Evolutionary conservation across 2,113 vertebrate genomes (phyloP).

Genomic region (Cyphomyrus discorhynchus): DNA sequence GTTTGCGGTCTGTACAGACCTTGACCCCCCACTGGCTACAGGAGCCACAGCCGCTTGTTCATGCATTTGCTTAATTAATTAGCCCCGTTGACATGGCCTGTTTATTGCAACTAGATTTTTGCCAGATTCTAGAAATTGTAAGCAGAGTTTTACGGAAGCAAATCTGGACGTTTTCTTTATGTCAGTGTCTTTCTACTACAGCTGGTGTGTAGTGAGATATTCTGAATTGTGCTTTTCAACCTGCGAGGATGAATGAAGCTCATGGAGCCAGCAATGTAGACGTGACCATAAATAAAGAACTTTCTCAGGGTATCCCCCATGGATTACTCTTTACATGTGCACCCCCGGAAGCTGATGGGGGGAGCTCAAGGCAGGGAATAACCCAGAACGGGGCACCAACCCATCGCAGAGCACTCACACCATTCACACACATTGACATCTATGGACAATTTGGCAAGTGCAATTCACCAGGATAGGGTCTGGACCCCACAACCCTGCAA

Average conservation of each 20-base stretch:
- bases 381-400: not conserved
- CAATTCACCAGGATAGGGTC: not conserved
- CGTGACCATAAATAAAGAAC: not conserved
- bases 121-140: not conserved
- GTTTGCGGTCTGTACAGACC: slow-evolving; percentile 47
- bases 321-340: not conserved
- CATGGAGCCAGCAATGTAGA: not conserved
- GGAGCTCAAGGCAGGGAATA: not conserved
- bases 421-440: not conserved
- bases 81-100: not conserved
- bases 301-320: not conserved
- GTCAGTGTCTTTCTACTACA: not conserved
- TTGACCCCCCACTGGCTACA: slow-evolving; percentile 3
- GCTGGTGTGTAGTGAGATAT: not conserved
- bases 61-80: slow-evolving; percentile 4
- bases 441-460: not conserved
- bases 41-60: not conserved
- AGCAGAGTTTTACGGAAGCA: not conserved
- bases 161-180: not conserved
- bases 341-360: not conserved
- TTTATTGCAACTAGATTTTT: not conserved
- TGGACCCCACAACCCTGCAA: not conserved
- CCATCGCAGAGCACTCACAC: not conserved
- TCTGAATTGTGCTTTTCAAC: not conserved
- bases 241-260: not conserved